Conservation (phyloP, 1,140 invertebrate genomes). For the Drosophila nikananu region DNA sequence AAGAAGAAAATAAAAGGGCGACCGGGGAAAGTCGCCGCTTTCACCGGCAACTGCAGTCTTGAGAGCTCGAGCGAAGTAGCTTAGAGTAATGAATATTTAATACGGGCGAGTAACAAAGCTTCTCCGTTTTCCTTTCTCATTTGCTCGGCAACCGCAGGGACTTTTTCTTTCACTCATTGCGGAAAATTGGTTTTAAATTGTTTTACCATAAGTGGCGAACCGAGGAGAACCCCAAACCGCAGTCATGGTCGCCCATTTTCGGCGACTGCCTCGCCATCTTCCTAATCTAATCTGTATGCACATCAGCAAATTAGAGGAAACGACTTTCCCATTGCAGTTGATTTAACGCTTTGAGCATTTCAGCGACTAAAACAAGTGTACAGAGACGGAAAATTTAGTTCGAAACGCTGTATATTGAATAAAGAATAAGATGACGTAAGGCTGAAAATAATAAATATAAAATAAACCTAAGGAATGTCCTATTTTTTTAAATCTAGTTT, state of each 20-base stretch:
- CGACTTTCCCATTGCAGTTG: conserved; percentile 68
- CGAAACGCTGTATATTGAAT: accelerated
- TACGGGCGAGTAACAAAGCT: conserved; percentile 55
- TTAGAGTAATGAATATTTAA: conserved; percentile 82
- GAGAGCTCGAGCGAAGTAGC: conserved; percentile 53
- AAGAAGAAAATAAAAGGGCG: conserved; percentile 1
- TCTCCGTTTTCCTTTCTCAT: conserved; percentile 56
- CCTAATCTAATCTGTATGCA: conserved; percentile 69
- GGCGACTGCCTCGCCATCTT: not conserved
- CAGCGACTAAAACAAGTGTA: not conserved
- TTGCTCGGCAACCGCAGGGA: conserved; percentile 62
- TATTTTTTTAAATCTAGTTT: too few species aligned
- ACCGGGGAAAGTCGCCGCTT: conserved; percentile 9
- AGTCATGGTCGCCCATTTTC: conserved; percentile 21
- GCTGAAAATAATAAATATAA: not conserved
- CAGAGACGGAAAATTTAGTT: not conserved
- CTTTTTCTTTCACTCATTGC: conserved; percentile 49
- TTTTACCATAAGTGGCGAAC: conserved; percentile 73
- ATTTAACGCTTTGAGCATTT: conserved; percentile 53
- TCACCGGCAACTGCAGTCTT: conserved; percentile 41
- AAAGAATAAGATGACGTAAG: not conserved
- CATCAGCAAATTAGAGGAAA: conserved; percentile 74
- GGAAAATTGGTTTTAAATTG: conserved; percentile 83
- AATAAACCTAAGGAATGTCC: not conserved
- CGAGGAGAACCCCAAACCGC: conserved; percentile 20